Evolutionary conservation across 2,888 invertebrate genomes (phyloP).

Genomic region (Caprella mutica): DNA sequence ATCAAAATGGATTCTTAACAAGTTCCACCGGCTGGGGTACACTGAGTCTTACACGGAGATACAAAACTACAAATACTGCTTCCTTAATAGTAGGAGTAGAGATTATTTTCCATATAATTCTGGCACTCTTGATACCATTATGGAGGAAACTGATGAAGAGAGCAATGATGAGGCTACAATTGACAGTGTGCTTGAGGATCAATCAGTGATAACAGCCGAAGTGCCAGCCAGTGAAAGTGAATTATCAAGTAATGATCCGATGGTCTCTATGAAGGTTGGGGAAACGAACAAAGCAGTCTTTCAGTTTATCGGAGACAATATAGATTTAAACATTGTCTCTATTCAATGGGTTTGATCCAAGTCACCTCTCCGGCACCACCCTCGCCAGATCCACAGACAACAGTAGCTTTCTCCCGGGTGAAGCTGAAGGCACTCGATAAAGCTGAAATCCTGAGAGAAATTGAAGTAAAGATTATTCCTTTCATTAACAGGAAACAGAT

Average conservation of each 20-base stretch:
- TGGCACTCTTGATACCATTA: conserved; percentile 12
- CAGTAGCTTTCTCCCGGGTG: conserved; percentile 12
- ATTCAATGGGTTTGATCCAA: conserved; percentile 11
- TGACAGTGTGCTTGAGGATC: conserved; percentile 9
- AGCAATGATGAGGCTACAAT: conserved; percentile 8
- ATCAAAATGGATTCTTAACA: conserved; percentile 12
- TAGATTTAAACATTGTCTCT: conserved; percentile 9
- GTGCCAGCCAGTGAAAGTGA: neutral
- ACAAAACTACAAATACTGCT: conserved; percentile 13
- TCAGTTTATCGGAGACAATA: conserved; percentile 13
- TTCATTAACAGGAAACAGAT: conserved; percentile 12
- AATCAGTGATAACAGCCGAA: conserved; percentile 5
- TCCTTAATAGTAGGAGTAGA: conserved; percentile 8
- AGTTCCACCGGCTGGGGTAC: conserved; percentile 12
- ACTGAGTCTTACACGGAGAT: neutral
- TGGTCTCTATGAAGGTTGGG: conserved; percentile 15
- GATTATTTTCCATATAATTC: conserved; percentile 4
- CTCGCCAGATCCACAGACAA: conserved; percentile 2
- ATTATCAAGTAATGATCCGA: conserved; percentile 5
- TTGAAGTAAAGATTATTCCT: conserved; percentile 13
- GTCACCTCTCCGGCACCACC: conserved; percentile 11
- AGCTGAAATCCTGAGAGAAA: conserved; percentile 5
- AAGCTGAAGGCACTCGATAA: conserved; percentile 12
- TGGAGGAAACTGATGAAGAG: conserved; percentile 13
- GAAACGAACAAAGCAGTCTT: conserved; percentile 4